Evolutionary conservation across 2,113 vertebrate species (phyloP).

Genomic region (Antechinus stuartii): DNA sequence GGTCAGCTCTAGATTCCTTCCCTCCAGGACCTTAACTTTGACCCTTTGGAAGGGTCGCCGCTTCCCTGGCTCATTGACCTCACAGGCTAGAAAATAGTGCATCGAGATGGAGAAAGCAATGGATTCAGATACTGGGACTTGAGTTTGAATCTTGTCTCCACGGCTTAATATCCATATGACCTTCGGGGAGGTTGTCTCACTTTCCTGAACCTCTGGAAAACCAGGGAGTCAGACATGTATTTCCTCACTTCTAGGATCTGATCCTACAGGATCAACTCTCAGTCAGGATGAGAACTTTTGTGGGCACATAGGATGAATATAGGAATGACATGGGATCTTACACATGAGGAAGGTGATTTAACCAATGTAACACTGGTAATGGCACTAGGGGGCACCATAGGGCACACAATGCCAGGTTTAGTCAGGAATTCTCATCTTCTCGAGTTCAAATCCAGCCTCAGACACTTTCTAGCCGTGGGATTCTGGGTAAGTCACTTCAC

Average conservation of each 20-base stretch:
- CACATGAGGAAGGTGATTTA: neutral
- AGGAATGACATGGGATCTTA: neutral
- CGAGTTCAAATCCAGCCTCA: neutral
- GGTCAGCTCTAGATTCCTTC: neutral
- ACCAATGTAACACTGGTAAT: neutral
- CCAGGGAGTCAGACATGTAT: neutral
- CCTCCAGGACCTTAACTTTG: neutral
- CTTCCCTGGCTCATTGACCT: neutral
- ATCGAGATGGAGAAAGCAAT: neutral
- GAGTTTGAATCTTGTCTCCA: neutral
- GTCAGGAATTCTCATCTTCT: neutral
- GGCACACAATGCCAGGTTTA: neutral
- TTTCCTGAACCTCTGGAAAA: neutral
- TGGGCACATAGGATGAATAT: neutral
- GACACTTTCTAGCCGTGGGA: neutral
- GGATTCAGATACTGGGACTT: neutral
- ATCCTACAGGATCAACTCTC: neutral
- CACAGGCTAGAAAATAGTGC: neutral
- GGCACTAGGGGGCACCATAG: neutral
- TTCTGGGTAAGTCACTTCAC: neutral
- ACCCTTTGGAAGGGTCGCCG: neutral
- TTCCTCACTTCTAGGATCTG: neutral
- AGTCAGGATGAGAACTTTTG: neutral
- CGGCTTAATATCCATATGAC: neutral
- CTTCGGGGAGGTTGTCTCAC: neutral